phyloP scores from a whole-genome alignment of 1,140 invertebrate species.

The Parapsyche elsis region DNA sequence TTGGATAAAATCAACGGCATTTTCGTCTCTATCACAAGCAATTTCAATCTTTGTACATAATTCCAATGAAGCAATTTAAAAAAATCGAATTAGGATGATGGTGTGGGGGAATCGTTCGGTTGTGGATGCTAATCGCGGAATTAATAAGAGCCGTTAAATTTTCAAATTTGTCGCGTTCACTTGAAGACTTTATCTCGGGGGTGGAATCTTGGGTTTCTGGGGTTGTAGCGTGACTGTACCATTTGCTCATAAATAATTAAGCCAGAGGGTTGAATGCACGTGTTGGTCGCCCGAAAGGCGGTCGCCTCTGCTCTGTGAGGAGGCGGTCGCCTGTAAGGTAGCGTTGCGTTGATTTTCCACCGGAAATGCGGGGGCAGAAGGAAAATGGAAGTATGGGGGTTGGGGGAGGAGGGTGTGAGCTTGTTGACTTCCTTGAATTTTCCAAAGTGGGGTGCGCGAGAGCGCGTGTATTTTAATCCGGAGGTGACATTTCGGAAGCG shows the following conservation, averaged over 20 bases:
- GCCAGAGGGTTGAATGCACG: constrained; percentile 8
- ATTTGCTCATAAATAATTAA: constrained; percentile 38
- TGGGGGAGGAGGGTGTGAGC: not conserved
- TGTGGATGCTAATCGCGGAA: not conserved
- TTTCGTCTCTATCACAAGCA: no score
- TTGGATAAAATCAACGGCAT: no score
- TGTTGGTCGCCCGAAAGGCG: not conserved
- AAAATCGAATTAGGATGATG: no score
- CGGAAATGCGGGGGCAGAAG: not conserved
- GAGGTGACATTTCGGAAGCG: constrained; percentile 32
- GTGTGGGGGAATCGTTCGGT: no score
- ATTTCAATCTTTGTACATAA: no score
- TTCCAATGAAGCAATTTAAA: no score
- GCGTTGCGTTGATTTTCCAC: constrained; percentile 3
- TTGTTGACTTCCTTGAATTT: not conserved
- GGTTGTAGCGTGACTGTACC: not conserved
- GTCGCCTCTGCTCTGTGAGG: not conserved
- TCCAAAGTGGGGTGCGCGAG: not conserved
- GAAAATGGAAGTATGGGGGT: not conserved
- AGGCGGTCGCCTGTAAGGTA: not conserved
- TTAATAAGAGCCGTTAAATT: constrained; percentile 28
- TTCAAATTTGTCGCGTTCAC: constrained; percentile 18
- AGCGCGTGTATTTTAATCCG: constrained; percentile 24
- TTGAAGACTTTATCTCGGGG: not conserved
- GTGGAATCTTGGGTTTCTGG: not conserved